Percentiles rank a stretch among this genome's conserved stretches.
phyloP scores from a whole-genome alignment of 53 echinoderm and acorn worm species.

The Mesocentrotus franciscanus region DNA sequence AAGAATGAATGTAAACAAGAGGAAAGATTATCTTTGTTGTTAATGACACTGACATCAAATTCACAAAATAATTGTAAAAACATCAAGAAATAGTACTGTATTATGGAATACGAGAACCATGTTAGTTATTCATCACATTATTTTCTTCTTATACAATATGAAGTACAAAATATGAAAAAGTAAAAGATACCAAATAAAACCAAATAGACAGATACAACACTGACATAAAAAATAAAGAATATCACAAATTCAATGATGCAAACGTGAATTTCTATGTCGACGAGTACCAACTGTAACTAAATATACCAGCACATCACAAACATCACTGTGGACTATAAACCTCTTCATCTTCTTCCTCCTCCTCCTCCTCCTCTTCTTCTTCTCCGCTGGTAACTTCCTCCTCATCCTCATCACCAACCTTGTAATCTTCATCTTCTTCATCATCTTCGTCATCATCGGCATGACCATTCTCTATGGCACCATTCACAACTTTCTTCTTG shows the following conservation, averaged over 20 bases:
- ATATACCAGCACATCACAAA: neutral
- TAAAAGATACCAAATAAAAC: neutral
- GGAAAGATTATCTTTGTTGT: neutral
- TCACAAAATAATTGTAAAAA: too few species aligned
- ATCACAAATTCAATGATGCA: neutral
- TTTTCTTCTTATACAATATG: too few species aligned
- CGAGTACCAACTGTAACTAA: neutral
- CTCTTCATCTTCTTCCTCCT: slow-evolving; percentile 40
- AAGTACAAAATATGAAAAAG: too few species aligned
- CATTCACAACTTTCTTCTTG: neutral
- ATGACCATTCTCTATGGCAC: slow-evolving; percentile 20
- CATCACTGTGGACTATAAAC: neutral
- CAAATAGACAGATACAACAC: neutral
- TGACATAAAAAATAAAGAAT: neutral
- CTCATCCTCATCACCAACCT: slow-evolving; percentile 37
- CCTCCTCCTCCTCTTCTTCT: slow-evolving; percentile 31
- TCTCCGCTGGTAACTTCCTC: neutral
- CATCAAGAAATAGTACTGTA: too few species aligned
- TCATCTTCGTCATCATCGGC: slow-evolving; percentile 54
- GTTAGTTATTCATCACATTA: too few species aligned
- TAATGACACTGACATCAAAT: too few species aligned
- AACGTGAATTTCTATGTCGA: neutral
- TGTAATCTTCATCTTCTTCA: slow-evolving; percentile 60
- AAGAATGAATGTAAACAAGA: neutral
- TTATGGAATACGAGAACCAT: too few species aligned